Base-by-base conservation (phyloP, 2,888 invertebrate genomes). In the Drosophila anomalata region DNA sequence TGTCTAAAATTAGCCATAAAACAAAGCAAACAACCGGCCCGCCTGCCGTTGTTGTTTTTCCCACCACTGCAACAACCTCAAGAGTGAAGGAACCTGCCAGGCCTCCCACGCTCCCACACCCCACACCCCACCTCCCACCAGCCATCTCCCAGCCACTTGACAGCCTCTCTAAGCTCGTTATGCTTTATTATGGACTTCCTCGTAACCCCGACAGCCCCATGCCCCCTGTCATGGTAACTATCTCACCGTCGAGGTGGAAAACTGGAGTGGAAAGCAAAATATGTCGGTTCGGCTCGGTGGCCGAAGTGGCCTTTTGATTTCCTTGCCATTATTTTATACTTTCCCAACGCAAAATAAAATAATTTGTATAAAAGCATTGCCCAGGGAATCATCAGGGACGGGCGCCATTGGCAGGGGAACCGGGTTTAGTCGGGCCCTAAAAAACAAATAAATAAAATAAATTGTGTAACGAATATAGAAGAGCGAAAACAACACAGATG, bases 1-100 rank as follows among this genome's bases (percentile, higher is more conserved):
- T 84, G 85, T 87, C 85, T 80, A 88, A 88, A 84, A 88, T 88
- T 88, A 80, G 78, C 81, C 75, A 88, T 84, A 80, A 88, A 88
- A 65, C 76, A 75, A 82, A 59, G 65, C 73, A 65, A 72, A 55
- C 73, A 69, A 61, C 48, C 53, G 33, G 47, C 17, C 20, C 44
- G 57, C 14, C 22, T 39, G 7, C 31, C 24, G 57, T 48, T 39
- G 53, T 46, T 44, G 39, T 48, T 48, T 29, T 66, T 44, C 26
- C 52, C 50, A 54, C 33, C 31, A 44, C 24, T 51, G 71, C 70
- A 70, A 46, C 70, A 46, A 52, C 39, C 71, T 68, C 46, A 52
- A 59, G 68, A 46, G 70, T 36, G 48, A 56, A 46, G 57, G 42
- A 69, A 42, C 54, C 63, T 67, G 24, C 31, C 31, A 31, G 33